These are phyloP conservation scores for Belonocnema kinseyi DNA, from an alignment of 1,140 invertebrate species.

Conservation along the genomic window DNA sequence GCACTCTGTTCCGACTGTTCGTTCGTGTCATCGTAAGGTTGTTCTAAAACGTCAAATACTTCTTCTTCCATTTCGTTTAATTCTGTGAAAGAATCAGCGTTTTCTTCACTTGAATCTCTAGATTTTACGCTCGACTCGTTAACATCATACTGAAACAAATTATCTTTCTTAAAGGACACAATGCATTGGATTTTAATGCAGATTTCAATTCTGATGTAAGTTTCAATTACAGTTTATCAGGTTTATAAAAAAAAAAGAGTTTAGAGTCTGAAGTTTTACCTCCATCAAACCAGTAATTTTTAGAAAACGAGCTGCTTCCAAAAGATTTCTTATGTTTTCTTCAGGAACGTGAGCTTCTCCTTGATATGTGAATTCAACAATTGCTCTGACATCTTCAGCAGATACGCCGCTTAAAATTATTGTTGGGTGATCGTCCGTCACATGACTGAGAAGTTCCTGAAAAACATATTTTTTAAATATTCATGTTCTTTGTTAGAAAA, in stretches of 20 bases:
- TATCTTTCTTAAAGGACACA: not conserved
- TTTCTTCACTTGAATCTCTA: conserved; percentile 35
- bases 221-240: conserved; percentile 33
- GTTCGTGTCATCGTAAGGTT: conserved; percentile 40
- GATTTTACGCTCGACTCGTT: not conserved
- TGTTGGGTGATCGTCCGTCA: conserved; percentile 73
- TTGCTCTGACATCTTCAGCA: conserved; percentile 73
- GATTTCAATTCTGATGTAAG: not conserved
- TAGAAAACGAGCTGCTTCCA: conserved; percentile 75
- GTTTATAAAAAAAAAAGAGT: conserved; percentile 1
- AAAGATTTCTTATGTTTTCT: conserved; percentile 71
- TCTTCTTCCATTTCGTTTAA: conserved; percentile 47
- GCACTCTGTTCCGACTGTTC: conserved; percentile 34
- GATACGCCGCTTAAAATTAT: conserved; percentile 77
- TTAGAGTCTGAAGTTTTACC: conserved; percentile 57
- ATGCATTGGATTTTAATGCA: not conserved
- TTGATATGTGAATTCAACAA: conserved; percentile 79
- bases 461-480: conserved; percentile 40
- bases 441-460: conserved; percentile 71
- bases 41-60: conserved; percentile 37
- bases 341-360: conserved; percentile 77
- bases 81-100: conserved; percentile 40
- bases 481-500: not conserved
- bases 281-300: conserved; percentile 76
- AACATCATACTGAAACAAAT: conserved; percentile 33